These are phyloP conservation scores for Lepetodrilus schrolli DNA, from an alignment of 2,888 invertebrate species.

Conservation along the genomic window DNA sequence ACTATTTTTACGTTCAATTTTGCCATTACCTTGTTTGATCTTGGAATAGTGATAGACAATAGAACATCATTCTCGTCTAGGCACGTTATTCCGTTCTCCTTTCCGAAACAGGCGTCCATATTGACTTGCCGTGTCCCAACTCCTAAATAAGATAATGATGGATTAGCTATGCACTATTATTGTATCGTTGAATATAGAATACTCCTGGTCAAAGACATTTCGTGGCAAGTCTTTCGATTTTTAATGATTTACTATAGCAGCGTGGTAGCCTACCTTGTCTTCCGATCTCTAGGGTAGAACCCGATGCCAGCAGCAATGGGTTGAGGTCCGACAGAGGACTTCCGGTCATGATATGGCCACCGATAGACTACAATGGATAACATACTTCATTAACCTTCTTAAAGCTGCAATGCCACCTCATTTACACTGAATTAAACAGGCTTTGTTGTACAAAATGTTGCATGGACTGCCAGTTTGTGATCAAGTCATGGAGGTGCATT, in stretches of 20 bases:
- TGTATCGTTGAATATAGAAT: no score
- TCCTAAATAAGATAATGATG: conserved; percentile 40
- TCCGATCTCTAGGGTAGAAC: conserved; percentile 56
- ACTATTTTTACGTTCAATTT: not conserved
- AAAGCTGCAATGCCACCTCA: no score
- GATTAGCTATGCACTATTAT: no score
- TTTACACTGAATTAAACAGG: no score
- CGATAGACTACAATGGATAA: conserved; percentile 84
- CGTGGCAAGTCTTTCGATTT: not conserved
- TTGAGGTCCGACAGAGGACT: conserved; percentile 97
- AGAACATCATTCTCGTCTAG: conserved; percentile 86
- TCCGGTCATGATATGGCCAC: conserved; percentile 94
- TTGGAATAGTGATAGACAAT: conserved; percentile 87
- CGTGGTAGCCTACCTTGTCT: conserved; percentile 54
- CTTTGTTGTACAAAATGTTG: no score
- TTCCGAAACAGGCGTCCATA: conserved; percentile 87
- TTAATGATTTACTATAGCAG: not conserved
- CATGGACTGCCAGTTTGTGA: no score
- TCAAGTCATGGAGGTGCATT: no score
- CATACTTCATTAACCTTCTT: no score
- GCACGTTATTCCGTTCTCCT: conserved; percentile 87
- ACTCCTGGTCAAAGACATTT: not conserved
- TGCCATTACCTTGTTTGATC: conserved; percentile 70
- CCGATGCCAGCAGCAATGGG: conserved; percentile 89
- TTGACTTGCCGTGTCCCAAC: conserved; percentile 75